Conservation (phyloP, 2,888 invertebrate genomes). For the Epinotia bilunana region DNA sequence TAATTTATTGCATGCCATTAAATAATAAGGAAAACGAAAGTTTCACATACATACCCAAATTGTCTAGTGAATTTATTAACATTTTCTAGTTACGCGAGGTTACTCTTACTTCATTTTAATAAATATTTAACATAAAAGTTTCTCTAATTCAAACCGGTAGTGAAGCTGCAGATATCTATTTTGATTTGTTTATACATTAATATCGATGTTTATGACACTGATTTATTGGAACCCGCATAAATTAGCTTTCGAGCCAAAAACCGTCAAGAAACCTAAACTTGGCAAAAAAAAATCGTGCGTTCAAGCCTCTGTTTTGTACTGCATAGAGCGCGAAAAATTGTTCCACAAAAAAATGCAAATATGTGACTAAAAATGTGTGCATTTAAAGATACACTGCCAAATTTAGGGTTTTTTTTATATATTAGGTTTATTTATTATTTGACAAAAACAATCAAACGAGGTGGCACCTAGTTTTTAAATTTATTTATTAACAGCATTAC, state of each 20-base stretch:
- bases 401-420: too few relatives aligned
- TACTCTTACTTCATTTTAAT: conserved; percentile 39
- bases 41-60: conserved; percentile 10
- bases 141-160: conserved; percentile 42
- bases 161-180: conserved; percentile 6
- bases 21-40: conserved; percentile 33
- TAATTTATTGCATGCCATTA: conserved; percentile 6
- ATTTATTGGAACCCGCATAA: conserved; percentile 28
- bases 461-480: too few relatives aligned
- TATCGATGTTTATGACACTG: conserved; percentile 23
- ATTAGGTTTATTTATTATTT: neutral
- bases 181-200: conserved; percentile 33
- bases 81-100: conserved; percentile 32
- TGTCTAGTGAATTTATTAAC: conserved; percentile 42
- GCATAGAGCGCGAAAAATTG: too few relatives aligned
- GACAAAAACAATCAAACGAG: too few relatives aligned
- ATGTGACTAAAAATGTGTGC: too few relatives aligned
- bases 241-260: neutral
- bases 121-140: conserved; percentile 43
- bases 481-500: neutral
- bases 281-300: too few relatives aligned
- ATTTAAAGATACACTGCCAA: too few relatives aligned
- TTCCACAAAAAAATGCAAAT: too few relatives aligned
- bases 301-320: too few relatives aligned
- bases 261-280: too few relatives aligned